Percentiles rank a stretch among this genome's conserved stretches.
Conservation (phyloP, 2,888 invertebrate genomes). For the Hydrotaea diabolus region DNA sequence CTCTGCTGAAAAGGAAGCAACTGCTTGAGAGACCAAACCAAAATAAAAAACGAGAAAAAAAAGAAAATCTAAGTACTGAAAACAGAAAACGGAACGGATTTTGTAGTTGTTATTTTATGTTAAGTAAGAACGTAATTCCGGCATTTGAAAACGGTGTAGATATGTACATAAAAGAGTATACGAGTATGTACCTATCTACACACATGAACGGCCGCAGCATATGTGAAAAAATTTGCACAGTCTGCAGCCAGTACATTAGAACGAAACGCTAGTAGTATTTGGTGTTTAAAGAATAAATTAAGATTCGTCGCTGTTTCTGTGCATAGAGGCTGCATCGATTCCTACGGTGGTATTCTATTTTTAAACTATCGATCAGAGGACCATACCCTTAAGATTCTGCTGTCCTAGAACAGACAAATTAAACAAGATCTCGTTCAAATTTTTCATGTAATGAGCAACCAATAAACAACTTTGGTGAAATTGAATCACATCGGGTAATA, state of each 20-base stretch:
- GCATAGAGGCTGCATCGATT: neutral
- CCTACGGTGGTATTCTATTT: no score
- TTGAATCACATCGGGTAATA: no score
- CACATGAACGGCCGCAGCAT: neutral
- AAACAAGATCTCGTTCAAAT: no score
- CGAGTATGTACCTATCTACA: no score
- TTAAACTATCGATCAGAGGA: no score
- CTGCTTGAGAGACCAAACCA: conserved; percentile 14
- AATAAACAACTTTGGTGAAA: no score
- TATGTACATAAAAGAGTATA: no score
- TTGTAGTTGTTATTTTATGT: conserved; percentile 31
- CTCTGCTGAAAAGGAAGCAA: neutral
- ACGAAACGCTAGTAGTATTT: neutral
- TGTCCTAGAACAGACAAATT: no score
- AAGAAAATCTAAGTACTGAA: neutral
- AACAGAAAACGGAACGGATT: conserved; percentile 40
- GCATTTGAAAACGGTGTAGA: conserved; percentile 26
- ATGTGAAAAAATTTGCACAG: neutral
- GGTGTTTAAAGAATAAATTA: no score
- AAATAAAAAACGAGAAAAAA: neutral
- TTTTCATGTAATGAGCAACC: no score
- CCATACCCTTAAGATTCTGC: no score
- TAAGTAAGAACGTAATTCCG: conserved; percentile 62
- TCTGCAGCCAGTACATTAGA: neutral
- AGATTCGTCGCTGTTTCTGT: no score